phyloP scores from a whole-genome alignment of 2,888 invertebrate genomes.

The Caenorhabditis drosophilae region DNA sequence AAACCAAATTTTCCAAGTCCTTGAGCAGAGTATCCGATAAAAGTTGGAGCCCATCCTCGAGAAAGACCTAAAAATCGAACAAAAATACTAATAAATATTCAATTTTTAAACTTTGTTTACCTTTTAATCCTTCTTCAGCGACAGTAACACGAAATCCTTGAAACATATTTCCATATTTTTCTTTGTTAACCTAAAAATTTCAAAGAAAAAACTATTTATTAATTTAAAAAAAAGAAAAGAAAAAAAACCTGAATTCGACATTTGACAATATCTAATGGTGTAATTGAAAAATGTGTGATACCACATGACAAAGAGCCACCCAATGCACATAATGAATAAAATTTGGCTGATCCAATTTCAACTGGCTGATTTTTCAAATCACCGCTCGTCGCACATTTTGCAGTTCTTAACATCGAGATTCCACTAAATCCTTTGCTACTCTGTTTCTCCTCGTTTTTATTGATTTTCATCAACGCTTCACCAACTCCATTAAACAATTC shows the following conservation, averaged over 20 bases:
- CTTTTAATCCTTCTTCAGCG: constrained; percentile 89
- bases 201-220: background rate
- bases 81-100: constrained; percentile 89
- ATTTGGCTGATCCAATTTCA: constrained; percentile 79
- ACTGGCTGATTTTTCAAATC: constrained; percentile 4
- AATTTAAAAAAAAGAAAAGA: background rate
- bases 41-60: constrained; percentile 94
- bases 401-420: constrained; percentile 2
- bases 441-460: no score
- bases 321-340: constrained; percentile 87
- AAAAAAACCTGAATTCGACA: constrained; percentile 82
- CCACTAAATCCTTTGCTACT: no score
- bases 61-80: constrained; percentile 79
- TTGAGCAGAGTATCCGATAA: constrained; percentile 88
- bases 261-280: constrained; percentile 91
- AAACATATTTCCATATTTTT: constrained; percentile 70
- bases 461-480: constrained; percentile 6
- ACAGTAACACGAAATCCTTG: constrained; percentile 82
- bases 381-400: constrained; percentile 3
- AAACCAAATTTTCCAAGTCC: constrained; percentile 95
- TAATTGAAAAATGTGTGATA: constrained; percentile 82
- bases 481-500: constrained; percentile 35
- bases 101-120: constrained; percentile 82
- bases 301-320: constrained; percentile 86
- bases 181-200: constrained; percentile 78